A percentile compares a stretch with the other conserved stretches of the same genome.
Evolutionary conservation across 2,888 invertebrate species (phyloP).

Genomic region (Actias luna): DNA sequence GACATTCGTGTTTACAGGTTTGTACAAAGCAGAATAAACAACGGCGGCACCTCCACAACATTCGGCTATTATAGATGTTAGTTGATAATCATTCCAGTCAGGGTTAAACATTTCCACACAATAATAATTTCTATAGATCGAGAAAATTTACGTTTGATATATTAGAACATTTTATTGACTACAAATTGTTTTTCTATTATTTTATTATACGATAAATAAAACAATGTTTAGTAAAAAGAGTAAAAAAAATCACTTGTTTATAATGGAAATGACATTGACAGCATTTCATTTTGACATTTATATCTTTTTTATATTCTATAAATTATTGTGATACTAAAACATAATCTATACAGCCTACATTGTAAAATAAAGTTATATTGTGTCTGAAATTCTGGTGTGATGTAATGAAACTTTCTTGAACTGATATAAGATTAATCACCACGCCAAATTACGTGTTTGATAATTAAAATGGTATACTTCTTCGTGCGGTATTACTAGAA

Average conservation of each 20-base stretch:
- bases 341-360: background rate
- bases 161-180: background rate
- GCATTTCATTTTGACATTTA: background rate
- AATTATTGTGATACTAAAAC: background rate
- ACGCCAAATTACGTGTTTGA: too few relatives aligned
- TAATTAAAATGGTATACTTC: too few relatives aligned
- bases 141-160: background rate
- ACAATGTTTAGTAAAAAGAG: background rate
- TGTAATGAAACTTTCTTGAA: too few relatives aligned
- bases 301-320: background rate
- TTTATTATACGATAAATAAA: background rate
- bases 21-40: slow-evolving; percentile 86
- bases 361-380: too few relatives aligned
- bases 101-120: slow-evolving; percentile 77
- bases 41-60: slow-evolving; percentile 87
- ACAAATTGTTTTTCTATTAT: background rate
- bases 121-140: slow-evolving; percentile 6
- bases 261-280: background rate
- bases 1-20: slow-evolving; percentile 84
- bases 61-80: slow-evolving; percentile 85
- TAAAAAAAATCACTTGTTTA: slow-evolving; percentile 2
- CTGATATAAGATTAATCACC: too few relatives aligned
- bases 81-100: slow-evolving; percentile 84
- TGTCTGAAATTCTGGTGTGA: too few relatives aligned
- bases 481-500: too few relatives aligned